phyloP scores from a whole-genome alignment of 1,140 invertebrate genomes.

The Tyrophagus putrescentiae region DNA sequence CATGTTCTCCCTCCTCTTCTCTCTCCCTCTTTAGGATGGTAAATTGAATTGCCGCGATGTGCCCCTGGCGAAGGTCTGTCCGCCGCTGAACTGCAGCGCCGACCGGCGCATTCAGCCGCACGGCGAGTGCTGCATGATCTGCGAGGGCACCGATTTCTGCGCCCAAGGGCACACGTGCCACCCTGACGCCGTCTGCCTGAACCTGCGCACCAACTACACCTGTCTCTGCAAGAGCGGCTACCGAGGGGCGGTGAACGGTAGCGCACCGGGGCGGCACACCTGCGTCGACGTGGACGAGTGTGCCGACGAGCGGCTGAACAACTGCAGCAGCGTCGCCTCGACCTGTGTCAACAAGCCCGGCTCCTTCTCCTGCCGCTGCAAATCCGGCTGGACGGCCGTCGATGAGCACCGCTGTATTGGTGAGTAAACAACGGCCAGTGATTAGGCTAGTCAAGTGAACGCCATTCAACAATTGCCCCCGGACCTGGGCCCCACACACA shows the following conservation, averaged over 20 bases:
- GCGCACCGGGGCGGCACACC: too few relatives aligned
- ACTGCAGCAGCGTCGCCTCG: slow-evolving; percentile 53
- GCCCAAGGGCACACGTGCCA: slow-evolving; percentile 62
- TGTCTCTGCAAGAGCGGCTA: slow-evolving; percentile 68
- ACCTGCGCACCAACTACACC: slow-evolving; percentile 62
- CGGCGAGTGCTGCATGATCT: slow-evolving; percentile 77
- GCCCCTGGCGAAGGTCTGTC: slow-evolving; percentile 57
- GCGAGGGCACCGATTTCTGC: slow-evolving; percentile 76
- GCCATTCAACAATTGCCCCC: not conserved
- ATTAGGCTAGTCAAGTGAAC: not conserved
- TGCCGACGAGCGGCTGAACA: slow-evolving; percentile 47
- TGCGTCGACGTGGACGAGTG: slow-evolving; percentile 75
- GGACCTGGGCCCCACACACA: too few relatives aligned
- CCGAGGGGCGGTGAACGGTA: slow-evolving; percentile 62
- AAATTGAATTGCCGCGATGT: slow-evolving; percentile 57
- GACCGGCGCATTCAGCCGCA: slow-evolving; percentile 59
- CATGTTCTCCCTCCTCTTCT: slow-evolving; percentile 9
- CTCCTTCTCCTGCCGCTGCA: slow-evolving; percentile 62
- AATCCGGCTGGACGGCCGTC: slow-evolving; percentile 54
- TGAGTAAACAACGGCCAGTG: slow-evolving; percentile 16
- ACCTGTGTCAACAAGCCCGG: slow-evolving; percentile 61
- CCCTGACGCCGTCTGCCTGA: slow-evolving; percentile 63
- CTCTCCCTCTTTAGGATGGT: slow-evolving; percentile 43
- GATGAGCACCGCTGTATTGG: slow-evolving; percentile 59
- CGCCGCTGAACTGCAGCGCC: slow-evolving; percentile 56